Percentiles rank a stretch among this genome's conserved stretches.
Conservation (phyloP, 1,140 invertebrate species). For the Adelges cooleyi region DNA sequence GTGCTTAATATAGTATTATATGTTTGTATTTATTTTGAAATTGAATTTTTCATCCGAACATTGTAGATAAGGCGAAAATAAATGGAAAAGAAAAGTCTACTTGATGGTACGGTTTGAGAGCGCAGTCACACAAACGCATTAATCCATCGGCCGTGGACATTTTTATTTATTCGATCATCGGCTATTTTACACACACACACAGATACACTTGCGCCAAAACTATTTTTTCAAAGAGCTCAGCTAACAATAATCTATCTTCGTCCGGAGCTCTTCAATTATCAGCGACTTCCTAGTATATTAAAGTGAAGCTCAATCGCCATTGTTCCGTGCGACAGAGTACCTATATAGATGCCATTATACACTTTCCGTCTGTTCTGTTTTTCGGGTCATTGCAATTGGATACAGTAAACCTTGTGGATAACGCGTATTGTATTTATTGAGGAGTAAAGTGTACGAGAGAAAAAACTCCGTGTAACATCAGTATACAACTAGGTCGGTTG, state of each 20-base stretch:
- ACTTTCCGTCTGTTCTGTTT: too few relatives aligned
- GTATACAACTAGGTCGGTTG: too few relatives aligned
- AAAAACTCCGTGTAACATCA: too few relatives aligned
- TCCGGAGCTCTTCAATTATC: constrained; percentile 20
- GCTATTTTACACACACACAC: neutral
- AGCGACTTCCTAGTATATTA: constrained; percentile 10
- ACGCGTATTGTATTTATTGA: too few relatives aligned
- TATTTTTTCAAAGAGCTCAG: neutral
- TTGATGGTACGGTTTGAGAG: neutral
- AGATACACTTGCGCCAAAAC: neutral
- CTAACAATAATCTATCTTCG: constrained; percentile 15
- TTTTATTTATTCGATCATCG: constrained; percentile 16
- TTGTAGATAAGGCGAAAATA: constrained; percentile 8
- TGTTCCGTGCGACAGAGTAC: neutral
- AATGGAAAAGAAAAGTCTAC: neutral
- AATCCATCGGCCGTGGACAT: neutral
- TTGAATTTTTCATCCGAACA: too few relatives aligned
- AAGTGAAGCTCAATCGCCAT: constrained; percentile 9
- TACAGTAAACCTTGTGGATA: too few relatives aligned
- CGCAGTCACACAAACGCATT: neutral
- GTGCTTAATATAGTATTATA: too few relatives aligned
- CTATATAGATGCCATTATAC: too few relatives aligned
- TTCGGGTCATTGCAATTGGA: too few relatives aligned
- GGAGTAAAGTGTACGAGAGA: too few relatives aligned
- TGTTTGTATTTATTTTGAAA: too few relatives aligned